Percentiles rank a stretch among this genome's conserved stretches.
Evolutionary conservation across 2,888 invertebrate species (phyloP).

Genomic region (Ferrisia virgata): DNA sequence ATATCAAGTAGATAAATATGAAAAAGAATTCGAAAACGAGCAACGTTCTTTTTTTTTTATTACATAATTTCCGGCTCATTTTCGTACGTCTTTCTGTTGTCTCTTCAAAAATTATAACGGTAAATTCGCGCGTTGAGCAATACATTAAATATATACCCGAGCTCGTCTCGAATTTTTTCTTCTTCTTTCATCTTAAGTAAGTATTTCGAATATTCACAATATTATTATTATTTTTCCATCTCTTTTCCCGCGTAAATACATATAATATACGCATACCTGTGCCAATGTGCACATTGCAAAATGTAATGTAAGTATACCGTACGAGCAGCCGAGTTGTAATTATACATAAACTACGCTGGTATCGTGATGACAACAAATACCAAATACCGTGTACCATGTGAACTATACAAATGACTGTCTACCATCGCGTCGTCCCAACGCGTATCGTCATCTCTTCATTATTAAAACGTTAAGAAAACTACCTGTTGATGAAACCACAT

Average conservation of each 20-base stretch:
- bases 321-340: neutral
- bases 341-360: neutral
- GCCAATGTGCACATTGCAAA: neutral
- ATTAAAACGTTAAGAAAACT: neutral
- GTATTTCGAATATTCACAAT: neutral
- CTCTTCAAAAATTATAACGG: neutral
- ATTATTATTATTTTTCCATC: neutral
- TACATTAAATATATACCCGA: neutral
- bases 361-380: neutral
- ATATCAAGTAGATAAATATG: conserved; percentile 8
- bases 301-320: neutral
- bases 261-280: neutral
- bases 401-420: neutral
- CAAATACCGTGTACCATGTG: neutral
- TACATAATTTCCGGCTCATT: conserved; percentile 22
- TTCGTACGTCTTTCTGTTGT: neutral
- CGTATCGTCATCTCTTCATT: neutral
- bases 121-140: neutral
- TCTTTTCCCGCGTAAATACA: too few relatives aligned
- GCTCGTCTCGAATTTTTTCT: neutral
- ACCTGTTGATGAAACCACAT: neutral
- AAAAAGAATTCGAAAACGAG: conserved; percentile 22
- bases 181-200: too few relatives aligned
- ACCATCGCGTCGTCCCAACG: neutral
- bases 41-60: neutral